Evolutionary conservation across 2,797 vertebrate genomes (phyloP).

Genomic region (Rhynchotus rufescens): DNA sequence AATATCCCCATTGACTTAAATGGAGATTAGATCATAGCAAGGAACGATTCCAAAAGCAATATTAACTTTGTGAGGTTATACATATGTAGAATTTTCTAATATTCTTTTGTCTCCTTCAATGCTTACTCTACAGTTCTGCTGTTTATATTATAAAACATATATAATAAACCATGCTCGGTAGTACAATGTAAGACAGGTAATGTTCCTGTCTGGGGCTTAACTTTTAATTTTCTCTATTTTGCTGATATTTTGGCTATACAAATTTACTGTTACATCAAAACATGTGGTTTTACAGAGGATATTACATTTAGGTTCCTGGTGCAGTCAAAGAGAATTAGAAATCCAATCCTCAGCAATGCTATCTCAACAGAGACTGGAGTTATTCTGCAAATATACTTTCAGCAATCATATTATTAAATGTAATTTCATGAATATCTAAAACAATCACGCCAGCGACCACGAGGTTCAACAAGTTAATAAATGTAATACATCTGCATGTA

Average conservation of each 20-base stretch:
- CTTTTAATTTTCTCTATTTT: neutral
- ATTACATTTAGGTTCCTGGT: neutral
- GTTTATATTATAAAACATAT: neutral
- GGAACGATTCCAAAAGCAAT: conserved; percentile 49
- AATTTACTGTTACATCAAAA: neutral
- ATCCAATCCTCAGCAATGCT: neutral
- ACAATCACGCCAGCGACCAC: fast-evolving
- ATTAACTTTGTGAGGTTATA: conserved; percentile 28
- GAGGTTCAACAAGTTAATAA: neutral
- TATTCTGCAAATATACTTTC: neutral
- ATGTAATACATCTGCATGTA: neutral
- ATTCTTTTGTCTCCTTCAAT: neutral
- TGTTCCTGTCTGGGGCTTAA: neutral
- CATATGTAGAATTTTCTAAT: conserved; percentile 5
- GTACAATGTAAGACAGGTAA: neutral
- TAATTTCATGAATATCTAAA: neutral
- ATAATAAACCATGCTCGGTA: neutral
- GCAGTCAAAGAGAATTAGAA: neutral
- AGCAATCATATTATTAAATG: neutral
- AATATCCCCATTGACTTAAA: conserved; percentile 26
- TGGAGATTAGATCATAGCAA: conserved; percentile 38
- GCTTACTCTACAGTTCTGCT: neutral
- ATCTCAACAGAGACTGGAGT: neutral
- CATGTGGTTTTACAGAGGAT: neutral
- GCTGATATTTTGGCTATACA: neutral